Conservation (phyloP, 2,888 invertebrate genomes). For the Incurvaria masculella region DNA sequence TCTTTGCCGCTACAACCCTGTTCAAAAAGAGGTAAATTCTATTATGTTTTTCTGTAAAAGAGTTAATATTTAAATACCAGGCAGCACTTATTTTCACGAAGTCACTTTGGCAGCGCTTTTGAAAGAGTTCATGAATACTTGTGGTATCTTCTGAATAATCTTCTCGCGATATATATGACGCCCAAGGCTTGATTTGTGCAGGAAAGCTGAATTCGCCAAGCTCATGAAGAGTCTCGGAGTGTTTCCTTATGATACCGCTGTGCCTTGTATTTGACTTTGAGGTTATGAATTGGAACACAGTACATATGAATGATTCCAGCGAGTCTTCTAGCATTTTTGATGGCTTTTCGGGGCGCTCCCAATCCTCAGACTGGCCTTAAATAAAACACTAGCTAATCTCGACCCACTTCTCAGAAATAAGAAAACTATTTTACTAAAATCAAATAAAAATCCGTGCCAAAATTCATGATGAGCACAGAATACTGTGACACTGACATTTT, state of each 20-base stretch:
- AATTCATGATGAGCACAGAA: too few species aligned
- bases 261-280: not conserved
- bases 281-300: not conserved
- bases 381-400: too few species aligned
- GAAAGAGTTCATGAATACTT: constrained; percentile 7
- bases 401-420: too few species aligned
- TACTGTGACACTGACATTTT: too few species aligned
- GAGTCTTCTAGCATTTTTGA: not conserved
- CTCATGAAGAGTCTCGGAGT: constrained; percentile 51
- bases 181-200: constrained; percentile 56
- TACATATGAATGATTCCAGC: not conserved
- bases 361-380: too few species aligned
- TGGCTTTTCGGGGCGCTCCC: too few species aligned
- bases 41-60: constrained; percentile 34
- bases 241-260: constrained; percentile 49
- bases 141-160: constrained; percentile 26
- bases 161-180: constrained; percentile 30
- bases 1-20: constrained; percentile 22
- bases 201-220: constrained; percentile 67
- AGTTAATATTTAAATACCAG: constrained; percentile 47
- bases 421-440: not conserved
- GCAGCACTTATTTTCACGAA: constrained; percentile 36
- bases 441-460: not conserved
- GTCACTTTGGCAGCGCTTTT: constrained; percentile 15
- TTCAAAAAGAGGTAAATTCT: constrained; percentile 54